Conservation (phyloP, 2,888 invertebrate genomes). For the Mallateleia sp. region DNA sequence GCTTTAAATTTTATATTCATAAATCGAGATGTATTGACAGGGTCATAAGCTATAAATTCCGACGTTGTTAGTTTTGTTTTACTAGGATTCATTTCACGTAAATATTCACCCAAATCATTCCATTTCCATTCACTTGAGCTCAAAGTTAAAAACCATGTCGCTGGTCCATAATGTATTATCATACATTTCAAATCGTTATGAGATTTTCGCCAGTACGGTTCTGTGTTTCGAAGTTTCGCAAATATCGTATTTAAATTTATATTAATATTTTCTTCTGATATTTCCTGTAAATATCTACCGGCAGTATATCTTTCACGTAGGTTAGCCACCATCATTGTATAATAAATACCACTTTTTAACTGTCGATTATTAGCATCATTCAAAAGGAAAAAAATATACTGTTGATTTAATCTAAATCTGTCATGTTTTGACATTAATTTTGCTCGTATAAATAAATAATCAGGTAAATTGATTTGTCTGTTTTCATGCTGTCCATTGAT, state of each 20-base stretch:
- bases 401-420: no score
- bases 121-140: conserved; percentile 82
- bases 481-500: no score
- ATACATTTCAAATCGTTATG: conserved; percentile 77
- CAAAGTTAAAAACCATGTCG: conserved; percentile 81
- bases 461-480: no score
- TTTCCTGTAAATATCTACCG: no score
- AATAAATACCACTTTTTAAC: conserved; percentile 54
- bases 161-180: conserved; percentile 80
- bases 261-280: no score
- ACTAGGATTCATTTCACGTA: conserved; percentile 80
- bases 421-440: conserved; percentile 80
- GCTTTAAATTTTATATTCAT: conserved; percentile 75
- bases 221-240: conserved; percentile 75
- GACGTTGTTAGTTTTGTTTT: conserved; percentile 57
- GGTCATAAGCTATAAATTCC: conserved; percentile 84
- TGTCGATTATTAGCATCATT: conserved; percentile 74
- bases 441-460: conserved; percentile 79
- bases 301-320: conserved; percentile 32
- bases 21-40: conserved; percentile 83
- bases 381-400: conserved; percentile 82
- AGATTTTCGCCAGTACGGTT: conserved; percentile 74
- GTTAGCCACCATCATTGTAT: conserved; percentile 57
- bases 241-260: conserved; percentile 72
- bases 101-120: conserved; percentile 82